Conservation (phyloP, 2,888 invertebrate species). For the Conus canariensis region DNA sequence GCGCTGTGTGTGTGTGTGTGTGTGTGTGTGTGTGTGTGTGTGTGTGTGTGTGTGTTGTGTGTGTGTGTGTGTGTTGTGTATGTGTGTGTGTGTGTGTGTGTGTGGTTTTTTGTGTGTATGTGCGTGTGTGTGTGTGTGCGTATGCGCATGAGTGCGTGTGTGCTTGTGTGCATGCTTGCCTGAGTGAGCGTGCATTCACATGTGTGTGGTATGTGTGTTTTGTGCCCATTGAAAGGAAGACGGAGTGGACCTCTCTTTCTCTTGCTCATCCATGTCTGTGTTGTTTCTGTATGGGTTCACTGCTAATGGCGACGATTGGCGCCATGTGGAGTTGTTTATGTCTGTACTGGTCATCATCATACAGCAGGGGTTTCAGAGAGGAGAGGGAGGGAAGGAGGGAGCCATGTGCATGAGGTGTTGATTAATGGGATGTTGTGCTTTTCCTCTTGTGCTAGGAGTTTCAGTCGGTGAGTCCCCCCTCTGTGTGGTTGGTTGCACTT, state of each 20-base stretch:
- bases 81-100: conserved; percentile 11
- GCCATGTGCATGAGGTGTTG: conserved; percentile 32
- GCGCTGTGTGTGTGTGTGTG: too few relatives aligned
- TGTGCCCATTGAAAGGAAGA: neutral
- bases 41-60: too few relatives aligned
- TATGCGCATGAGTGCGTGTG: neutral
- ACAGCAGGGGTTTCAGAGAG: too few relatives aligned
- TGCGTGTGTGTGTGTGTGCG: neutral
- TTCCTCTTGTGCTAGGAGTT: conserved; percentile 53
- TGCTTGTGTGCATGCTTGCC: neutral
- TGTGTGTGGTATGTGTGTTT: neutral
- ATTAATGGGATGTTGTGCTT: conserved; percentile 50
- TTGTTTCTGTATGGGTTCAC: neutral
- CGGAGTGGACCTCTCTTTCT: too few relatives aligned
- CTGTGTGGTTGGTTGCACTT: conserved; percentile 27
- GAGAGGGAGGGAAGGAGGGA: too few relatives aligned
- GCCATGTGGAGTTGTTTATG: neutral
- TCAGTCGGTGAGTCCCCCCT: conserved; percentile 54
- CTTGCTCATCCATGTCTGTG: too few relatives aligned
- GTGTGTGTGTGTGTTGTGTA: too few relatives aligned
- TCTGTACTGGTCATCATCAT: neutral
- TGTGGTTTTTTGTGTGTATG: neutral
- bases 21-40: too few relatives aligned
- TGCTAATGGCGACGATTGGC: too few relatives aligned
- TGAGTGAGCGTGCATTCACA: neutral